A percentile compares a stretch with the other conserved stretches of the same genome.
These are phyloP conservation scores for Mactra quadrangularis DNA, from an alignment of 1,140 invertebrate species.

Conservation along the genomic window DNA sequence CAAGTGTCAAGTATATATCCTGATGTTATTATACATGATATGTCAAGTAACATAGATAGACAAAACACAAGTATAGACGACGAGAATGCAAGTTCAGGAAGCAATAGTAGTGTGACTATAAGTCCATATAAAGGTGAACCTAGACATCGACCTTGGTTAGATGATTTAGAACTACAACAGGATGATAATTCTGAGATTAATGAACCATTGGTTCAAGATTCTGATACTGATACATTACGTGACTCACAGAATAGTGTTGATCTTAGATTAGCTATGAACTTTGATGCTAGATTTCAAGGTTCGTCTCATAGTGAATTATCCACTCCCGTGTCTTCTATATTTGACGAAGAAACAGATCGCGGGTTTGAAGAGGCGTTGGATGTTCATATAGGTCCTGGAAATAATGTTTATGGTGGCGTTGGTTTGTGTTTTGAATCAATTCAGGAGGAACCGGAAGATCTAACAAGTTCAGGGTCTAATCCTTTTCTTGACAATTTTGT, in stretches of 20 bases:
- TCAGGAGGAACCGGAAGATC: conserved; percentile 67
- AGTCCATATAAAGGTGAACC: conserved; percentile 27
- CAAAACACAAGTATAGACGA: conserved; percentile 43
- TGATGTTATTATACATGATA: background rate
- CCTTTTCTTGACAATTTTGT: conserved; percentile 40
- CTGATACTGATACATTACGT: conserved; percentile 50
- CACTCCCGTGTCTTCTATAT: conserved; percentile 57
- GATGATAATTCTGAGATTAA: conserved; percentile 13
- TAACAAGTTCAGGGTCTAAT: conserved; percentile 56
- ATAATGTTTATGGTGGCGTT: conserved; percentile 52
- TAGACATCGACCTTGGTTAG: conserved; percentile 30
- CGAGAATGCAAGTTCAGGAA: conserved; percentile 48
- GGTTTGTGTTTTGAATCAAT: conserved; percentile 69
- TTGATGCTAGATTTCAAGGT: conserved; percentile 4
- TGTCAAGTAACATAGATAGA: background rate
- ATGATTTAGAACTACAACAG: conserved; percentile 20
- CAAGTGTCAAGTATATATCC: conserved; percentile 1
- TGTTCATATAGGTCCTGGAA: conserved; percentile 28
- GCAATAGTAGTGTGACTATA: conserved; percentile 45
- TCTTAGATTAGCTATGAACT: background rate
- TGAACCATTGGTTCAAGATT: conserved; percentile 41
- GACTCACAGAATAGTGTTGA: conserved; percentile 28
- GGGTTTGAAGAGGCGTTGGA: conserved; percentile 65
- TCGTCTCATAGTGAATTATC: conserved; percentile 38
- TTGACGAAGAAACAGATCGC: conserved; percentile 64